These are phyloP conservation scores for Ceratina calcarata DNA, from an alignment of 1,140 invertebrate genomes.

Conservation along the genomic window DNA sequence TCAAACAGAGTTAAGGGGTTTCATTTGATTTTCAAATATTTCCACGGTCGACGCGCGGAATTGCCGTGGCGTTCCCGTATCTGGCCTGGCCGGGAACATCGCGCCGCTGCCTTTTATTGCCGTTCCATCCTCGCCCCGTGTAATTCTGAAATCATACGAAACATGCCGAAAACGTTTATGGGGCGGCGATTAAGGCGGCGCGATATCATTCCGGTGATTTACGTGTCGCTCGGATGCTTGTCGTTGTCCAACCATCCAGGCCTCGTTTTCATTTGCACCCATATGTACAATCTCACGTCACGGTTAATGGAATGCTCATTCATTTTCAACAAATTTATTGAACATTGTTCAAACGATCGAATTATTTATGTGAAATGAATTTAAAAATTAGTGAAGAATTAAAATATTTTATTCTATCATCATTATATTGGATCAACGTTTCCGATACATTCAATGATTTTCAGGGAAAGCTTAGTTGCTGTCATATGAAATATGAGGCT, in stretches of 20 bases:
- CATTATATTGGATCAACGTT: too few species aligned
- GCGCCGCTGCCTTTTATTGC: constrained; percentile 25
- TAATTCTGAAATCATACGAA: constrained; percentile 3
- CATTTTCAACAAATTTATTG: too few species aligned
- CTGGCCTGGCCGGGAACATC: neutral
- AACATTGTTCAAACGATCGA: too few species aligned
- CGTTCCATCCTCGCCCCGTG: neutral
- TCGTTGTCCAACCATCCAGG: neutral
- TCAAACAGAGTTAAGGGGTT: neutral
- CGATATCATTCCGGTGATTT: constrained; percentile 43
- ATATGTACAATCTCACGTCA: neutral
- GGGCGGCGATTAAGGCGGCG: constrained; percentile 28
- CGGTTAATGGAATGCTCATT: too few species aligned
- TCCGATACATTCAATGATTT: too few species aligned
- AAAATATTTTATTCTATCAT: too few species aligned
- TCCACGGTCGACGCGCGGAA: neutral
- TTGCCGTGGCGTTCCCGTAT: constrained; percentile 1
- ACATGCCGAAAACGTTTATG: constrained; percentile 29
- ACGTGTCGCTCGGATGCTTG: constrained; percentile 1
- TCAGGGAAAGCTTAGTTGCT: too few species aligned
- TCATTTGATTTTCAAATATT: constrained; percentile 25
- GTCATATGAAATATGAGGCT: too few species aligned
- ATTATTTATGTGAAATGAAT: too few species aligned
- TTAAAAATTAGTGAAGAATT: too few species aligned
- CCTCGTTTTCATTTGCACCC: neutral